phyloP scores from a whole-genome alignment of 2,888 invertebrate genomes.

The Xanthia togata region DNA sequence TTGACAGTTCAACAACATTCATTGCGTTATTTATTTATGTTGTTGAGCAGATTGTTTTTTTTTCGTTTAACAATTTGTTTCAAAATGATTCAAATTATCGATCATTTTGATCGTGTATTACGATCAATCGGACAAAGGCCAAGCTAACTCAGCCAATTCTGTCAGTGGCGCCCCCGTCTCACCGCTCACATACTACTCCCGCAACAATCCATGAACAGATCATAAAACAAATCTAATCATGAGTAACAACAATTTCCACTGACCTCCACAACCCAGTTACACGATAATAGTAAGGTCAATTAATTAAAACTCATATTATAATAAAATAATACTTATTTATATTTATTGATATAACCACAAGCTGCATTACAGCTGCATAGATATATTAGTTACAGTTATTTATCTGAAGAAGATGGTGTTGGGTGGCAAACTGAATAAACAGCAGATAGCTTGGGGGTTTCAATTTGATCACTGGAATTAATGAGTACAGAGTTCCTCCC shows the following conservation, averaged over 20 bases:
- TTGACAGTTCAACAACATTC: too few relatives aligned
- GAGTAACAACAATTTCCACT: neutral
- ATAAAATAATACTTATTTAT: neutral
- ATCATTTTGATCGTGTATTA: too few relatives aligned
- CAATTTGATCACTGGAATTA: slow-evolving; percentile 5
- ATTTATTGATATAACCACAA: neutral
- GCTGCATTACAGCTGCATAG: neutral
- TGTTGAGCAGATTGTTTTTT: too few relatives aligned
- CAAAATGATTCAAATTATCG: too few relatives aligned
- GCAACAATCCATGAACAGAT: too few relatives aligned
- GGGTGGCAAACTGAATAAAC: slow-evolving; percentile 1
- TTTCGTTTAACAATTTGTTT: too few relatives aligned
- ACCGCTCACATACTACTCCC: too few relatives aligned
- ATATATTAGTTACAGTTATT: neutral
- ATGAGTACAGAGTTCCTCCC: slow-evolving; percentile 7
- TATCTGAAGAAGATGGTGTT: slow-evolving; percentile 16
- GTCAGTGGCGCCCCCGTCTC: too few relatives aligned
- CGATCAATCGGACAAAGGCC: too few relatives aligned
- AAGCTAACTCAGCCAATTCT: too few relatives aligned
- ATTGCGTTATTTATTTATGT: too few relatives aligned
- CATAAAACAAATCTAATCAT: neutral
- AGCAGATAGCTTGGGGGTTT: neutral
- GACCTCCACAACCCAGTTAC: neutral
- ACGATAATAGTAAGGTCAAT: too few relatives aligned
- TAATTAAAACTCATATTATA: neutral